phyloP scores from a whole-genome alignment of 2,888 invertebrate genomes.

The Heliconius ethilla region DNA sequence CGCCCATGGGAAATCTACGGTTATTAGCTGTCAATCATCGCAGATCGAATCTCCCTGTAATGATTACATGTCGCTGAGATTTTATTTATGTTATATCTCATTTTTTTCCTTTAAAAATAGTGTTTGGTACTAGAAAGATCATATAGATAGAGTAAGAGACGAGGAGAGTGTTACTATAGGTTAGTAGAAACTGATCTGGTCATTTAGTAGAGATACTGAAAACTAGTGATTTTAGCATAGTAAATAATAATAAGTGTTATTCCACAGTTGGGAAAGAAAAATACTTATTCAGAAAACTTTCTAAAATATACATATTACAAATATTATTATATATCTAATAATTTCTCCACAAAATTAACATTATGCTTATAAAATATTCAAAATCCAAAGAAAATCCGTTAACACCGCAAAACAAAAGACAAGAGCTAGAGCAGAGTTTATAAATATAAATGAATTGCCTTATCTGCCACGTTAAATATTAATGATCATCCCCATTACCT shows the following conservation, averaged over 20 bases:
- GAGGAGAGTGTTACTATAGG: too few relatives aligned
- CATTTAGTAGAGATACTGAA: too few relatives aligned
- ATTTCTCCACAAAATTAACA: neutral
- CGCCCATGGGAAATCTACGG: conserved; percentile 75
- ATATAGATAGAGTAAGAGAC: neutral
- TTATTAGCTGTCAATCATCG: conserved; percentile 78
- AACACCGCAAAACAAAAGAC: conserved; percentile 29
- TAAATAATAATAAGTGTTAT: too few relatives aligned
- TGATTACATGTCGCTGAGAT: conserved; percentile 36
- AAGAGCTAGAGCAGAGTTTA: conserved; percentile 40
- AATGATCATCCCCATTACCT: conserved; percentile 63
- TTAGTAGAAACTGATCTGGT: too few relatives aligned
- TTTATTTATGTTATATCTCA: conserved; percentile 28
- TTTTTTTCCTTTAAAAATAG: neutral
- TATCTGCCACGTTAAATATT: conserved; percentile 62
- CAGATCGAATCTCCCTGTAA: conserved; percentile 44
- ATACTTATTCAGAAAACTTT: too few relatives aligned
- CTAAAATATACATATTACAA: too few relatives aligned
- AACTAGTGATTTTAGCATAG: too few relatives aligned
- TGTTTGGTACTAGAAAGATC: neutral
- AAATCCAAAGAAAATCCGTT: conserved; percentile 32
- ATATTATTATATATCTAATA: too few relatives aligned
- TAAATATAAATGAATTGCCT: conserved; percentile 52
- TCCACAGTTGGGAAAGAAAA: too few relatives aligned
- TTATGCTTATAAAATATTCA: conserved; percentile 22